Evolutionary conservation across 2,888 invertebrate species (phyloP), one percentile per base, ranked within the genome.

Genomic region (Agelastica alni): DNA sequence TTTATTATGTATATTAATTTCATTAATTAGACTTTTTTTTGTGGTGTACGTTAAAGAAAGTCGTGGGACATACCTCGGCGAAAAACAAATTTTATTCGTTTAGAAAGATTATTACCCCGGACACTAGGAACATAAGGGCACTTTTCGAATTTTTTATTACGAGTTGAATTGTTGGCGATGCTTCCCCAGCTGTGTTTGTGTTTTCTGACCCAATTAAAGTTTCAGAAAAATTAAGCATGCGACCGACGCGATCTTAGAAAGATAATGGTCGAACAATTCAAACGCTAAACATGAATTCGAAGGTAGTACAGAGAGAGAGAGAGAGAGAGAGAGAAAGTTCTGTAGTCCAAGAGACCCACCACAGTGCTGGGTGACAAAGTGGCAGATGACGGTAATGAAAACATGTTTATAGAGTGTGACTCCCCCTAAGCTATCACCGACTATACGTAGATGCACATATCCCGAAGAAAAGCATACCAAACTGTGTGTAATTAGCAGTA

Each of bases 281-380:
- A 36, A 16, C 16, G 16, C 34, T 36, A 14, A 36, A 36, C 34
- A 14, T n/a, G n/a, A n/a, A n/a, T n/a, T n/a, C 34, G 34, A 34
- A 34, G 22, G 9, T 14, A n/a, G 31, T 12, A 32, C 12, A 13
- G 7, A 32, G 39, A 39, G 10, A 43, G 43, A n/a, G n/a, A n/a
- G n/a, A n/a, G n/a, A n/a, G n/a, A n/a, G n/a, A n/a, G n/a, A n/a
- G n/a, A n/a, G n/a, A n/a, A n/a, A n/a, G n/a, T n/a, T n/a, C 20
- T 16, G n/a, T 9, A 36, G 16, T 13, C 26, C 26, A 26, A 26
- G 59, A 53, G 75, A 75, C 75, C 75, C 61, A 75, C 75, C 75
- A 71, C 75, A 70, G 74, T 69, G 74, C 60, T 71, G 73, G n/a
- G 75, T 75, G 75, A 75, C 75, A 75, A 73, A 74, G 70, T 75